Evolutionary conservation across 2,797 vertebrate species (phyloP).

Genomic region (Brachyalestes nurse): DNA sequence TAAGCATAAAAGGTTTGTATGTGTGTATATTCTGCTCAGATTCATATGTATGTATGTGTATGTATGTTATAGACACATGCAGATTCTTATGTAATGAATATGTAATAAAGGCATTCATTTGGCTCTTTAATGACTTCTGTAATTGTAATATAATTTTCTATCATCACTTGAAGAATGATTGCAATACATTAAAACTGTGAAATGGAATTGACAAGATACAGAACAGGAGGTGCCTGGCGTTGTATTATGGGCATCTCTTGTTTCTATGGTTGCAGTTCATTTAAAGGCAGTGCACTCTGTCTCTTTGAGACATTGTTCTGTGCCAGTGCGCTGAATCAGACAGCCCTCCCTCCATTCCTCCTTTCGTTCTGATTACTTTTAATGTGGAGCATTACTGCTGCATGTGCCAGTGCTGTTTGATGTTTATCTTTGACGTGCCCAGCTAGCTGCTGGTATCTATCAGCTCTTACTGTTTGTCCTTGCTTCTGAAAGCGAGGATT

Average conservation of each 20-base stretch:
- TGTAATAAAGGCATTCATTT: not conserved
- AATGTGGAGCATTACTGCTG: conserved; percentile 2
- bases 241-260: conserved; percentile 37
- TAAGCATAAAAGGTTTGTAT: not conserved
- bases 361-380: not conserved
- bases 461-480: not conserved
- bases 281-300: conserved; percentile 30
- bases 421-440: not conserved
- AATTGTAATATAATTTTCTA: not conserved
- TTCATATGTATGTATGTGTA: too few relatives aligned
- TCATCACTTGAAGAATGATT: not conserved
- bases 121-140: not conserved
- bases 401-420: not conserved
- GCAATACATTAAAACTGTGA: not conserved
- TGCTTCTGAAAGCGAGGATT: not conserved
- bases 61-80: too few relatives aligned
- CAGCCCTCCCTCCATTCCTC: not conserved
- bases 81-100: not conserved
- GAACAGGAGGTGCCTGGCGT: not conserved
- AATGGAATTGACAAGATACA: not conserved
- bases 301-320: conserved; percentile 25
- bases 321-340: conserved; percentile 2
- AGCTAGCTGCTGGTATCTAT: not conserved
- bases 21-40: too few relatives aligned
- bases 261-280: conserved; percentile 55